Conservation (phyloP, 1,140 invertebrate genomes). For the Camponotus floridanus region DNA sequence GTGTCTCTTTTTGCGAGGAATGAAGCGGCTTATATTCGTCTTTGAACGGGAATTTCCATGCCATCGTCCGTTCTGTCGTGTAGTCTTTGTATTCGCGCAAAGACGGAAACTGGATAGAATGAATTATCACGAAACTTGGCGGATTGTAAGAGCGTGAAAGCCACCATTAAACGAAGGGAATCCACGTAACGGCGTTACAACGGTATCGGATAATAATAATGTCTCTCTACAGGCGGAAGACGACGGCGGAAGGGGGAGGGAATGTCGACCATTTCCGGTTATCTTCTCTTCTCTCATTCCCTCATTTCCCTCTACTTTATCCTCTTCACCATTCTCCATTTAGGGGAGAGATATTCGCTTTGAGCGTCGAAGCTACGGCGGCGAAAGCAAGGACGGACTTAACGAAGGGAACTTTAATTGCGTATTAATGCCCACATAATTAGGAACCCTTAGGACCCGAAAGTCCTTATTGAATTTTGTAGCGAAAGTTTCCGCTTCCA, state of each 20-base stretch:
- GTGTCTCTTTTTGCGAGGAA: constrained; percentile 5
- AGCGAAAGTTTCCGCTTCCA: constrained; percentile 28
- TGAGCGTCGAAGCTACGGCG: not conserved
- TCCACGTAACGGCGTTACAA: constrained; percentile 18
- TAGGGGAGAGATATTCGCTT: constrained; percentile 23
- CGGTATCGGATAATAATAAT: constrained; percentile 53
- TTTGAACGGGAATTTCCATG: constrained; percentile 58
- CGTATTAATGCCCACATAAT: constrained; percentile 73
- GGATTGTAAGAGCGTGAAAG: constrained; percentile 53
- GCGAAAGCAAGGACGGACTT: constrained; percentile 44
- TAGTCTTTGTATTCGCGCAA: constrained; percentile 17
- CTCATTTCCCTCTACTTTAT: too few species aligned
- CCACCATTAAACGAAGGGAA: constrained; percentile 27
- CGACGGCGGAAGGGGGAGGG: not conserved
- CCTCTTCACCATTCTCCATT: not conserved
- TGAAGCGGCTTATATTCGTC: not conserved
- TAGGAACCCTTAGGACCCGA: constrained; percentile 42
- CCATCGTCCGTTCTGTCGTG: not conserved
- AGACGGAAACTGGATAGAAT: constrained; percentile 53
- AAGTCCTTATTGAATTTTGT: constrained; percentile 66
- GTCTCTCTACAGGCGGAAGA: constrained; percentile 16
- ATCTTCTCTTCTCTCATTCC: not conserved
- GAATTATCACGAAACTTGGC: constrained; percentile 63
- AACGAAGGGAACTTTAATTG: constrained; percentile 72
- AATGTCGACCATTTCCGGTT: constrained; percentile 35